These are phyloP conservation scores for Procavia capensis DNA, from an alignment of 2,113 vertebrate species.

Conservation along the genomic window DNA sequence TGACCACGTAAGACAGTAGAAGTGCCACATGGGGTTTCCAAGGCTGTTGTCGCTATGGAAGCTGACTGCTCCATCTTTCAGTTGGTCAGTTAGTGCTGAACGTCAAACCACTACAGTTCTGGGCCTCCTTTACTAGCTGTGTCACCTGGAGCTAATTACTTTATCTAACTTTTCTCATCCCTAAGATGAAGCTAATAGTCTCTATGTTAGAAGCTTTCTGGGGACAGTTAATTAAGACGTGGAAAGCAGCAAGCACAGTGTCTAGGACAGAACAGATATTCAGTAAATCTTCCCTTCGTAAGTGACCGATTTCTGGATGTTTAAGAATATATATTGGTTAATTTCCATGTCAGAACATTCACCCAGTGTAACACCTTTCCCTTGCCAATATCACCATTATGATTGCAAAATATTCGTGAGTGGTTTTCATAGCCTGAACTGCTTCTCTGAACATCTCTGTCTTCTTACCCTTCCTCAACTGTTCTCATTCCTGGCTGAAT, in stretches of 20 bases:
- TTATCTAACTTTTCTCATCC: not conserved
- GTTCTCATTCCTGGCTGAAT: not conserved
- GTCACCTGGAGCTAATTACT: not conserved
- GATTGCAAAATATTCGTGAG: not conserved
- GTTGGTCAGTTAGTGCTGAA: not conserved
- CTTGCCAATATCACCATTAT: accelerated
- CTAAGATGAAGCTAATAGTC: not conserved
- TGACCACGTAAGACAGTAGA: not conserved
- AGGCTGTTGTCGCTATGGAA: not conserved
- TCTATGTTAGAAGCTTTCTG: not conserved
- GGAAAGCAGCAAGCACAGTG: not conserved
- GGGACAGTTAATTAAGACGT: not conserved
- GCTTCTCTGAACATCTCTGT: not conserved
- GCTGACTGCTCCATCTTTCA: not conserved
- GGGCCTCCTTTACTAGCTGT: not conserved
- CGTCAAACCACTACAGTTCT: not conserved
- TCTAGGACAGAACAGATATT: not conserved
- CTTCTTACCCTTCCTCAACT: not conserved
- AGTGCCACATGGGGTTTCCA: not conserved
- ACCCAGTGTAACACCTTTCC: not conserved
- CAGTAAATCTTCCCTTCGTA: not conserved
- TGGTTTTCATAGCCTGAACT: not conserved
- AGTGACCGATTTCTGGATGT: not conserved
- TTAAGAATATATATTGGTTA: not conserved
- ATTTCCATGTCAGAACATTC: not conserved